Base-by-base conservation (phyloP, 2,888 invertebrate species). In the Drepana falcataria region DNA sequence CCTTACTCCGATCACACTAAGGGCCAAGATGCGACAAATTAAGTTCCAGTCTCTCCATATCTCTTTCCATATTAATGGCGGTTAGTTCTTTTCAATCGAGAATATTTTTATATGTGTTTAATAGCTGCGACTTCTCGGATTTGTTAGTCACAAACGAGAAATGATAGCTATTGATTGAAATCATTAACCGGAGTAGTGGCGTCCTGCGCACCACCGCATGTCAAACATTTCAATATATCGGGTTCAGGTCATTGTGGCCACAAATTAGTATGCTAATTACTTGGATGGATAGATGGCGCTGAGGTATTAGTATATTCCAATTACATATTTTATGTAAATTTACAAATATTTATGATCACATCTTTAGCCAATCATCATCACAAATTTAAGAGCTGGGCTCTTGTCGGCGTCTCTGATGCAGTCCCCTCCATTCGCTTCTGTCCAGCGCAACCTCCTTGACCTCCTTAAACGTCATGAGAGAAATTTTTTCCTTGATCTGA, bases 11-110 rank as follows among this genome's bases (percentile, higher is more conserved):
- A 54, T 59, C 54, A 54, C 3, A 53, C 61, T 78, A 83, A 73
- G 72, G 73, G 63, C 60, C 62, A 69, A 65, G 66, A 72, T 77
- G 61, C 57, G 53, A 59, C 59, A 63, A 59, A 64, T 51, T 57
- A 59, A 67, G 60, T 57, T 62, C 77, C 73, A 76, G 73, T 65
- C 63, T 78, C 71, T 69, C 66, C 74, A 71, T 73, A 77, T 77
- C 79, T 78, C 73, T 81, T 64, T 66, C 83, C 77, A 83, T 84
- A 85, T 85, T 83, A 85, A 87, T 84, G 86, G 79, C 77, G 80
- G 79, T 80, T 74, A 58, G 63, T 66, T 75, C 74, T 75, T 79
- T 82, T 82, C 82, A 81, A 84, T 85, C 75, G 79, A 68, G 75
- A 79, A 78, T 80, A 77, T 78, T 77, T 73, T 75, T 71, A 69